Evolutionary conservation across 2,888 invertebrate species (phyloP), one percentile per base, ranked within the genome.

Genomic region (Sturmia bella): DNA sequence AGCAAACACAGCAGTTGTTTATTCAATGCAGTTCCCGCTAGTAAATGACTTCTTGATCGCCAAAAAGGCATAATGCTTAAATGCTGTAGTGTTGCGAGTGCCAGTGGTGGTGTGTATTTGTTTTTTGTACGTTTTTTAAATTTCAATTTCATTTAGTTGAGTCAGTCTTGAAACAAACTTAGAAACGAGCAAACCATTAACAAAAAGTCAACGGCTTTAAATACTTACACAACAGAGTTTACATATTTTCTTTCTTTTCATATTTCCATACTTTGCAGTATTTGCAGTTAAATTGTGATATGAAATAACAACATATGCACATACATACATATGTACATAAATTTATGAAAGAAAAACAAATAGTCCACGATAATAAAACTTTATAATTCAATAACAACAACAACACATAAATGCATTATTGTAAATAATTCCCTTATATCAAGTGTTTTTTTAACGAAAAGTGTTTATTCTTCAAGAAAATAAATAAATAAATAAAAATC

Each of bases 151-250:
- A 66, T 66, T 56, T 43, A 64, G 74, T 83, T 86, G 87, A 89
- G 85, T 89, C 89, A 89, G 89, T 89, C 88, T 84, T 84, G 43
- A 83, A 87, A 84, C 87, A 84, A 85, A 85, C 86, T 85, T 88
- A 85, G 85, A 66, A 85, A 83, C 80, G 83, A 45, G 37, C 70
- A 63, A 70, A 74, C 9, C 19, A 72, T 56, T 74, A 75, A 21
- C 21, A 32, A 66, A 48, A 37, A 43, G 9, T 43, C 63, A 63
- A 72, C 79, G 56, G 75, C 69, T 59, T 54, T 13, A 32, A 32
- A 59, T 32, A 52, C 21, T 39, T 7, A 1, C 32, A 32, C 9
- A 41, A 24, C n/a, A 37, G 45, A 24, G 21, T 27, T 72, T 48
- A 39, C 41, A 27, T 54, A 45, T n/a, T 32, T 48, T 61, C 63